phyloP scores from a whole-genome alignment of 1,140 invertebrate species.

The Oncopeltus fasciatus region DNA sequence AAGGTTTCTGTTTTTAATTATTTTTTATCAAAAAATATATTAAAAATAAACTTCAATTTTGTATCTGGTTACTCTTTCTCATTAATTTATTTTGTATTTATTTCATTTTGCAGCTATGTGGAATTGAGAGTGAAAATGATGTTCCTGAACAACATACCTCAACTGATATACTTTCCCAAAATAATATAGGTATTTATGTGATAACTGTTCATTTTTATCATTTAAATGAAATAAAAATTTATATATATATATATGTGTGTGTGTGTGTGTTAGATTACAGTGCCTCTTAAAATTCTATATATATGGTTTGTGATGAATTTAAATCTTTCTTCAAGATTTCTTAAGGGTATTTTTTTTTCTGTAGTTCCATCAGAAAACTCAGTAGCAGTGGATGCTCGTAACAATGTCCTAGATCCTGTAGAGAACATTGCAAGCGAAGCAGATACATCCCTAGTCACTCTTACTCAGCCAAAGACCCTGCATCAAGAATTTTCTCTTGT shows the following conservation, averaged over 20 bases:
- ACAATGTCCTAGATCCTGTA: slow-evolving; percentile 4
- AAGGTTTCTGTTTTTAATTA: too few species aligned
- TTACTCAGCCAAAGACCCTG: slow-evolving; percentile 40
- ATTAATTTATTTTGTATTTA: neutral
- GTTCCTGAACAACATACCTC: neutral
- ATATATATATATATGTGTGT: too few species aligned
- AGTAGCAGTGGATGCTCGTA: slow-evolving; percentile 1
- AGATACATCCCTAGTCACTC: neutral
- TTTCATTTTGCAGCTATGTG: slow-evolving; percentile 13
- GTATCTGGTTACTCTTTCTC: neutral
- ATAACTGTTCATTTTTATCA: too few species aligned
- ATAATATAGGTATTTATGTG: neutral
- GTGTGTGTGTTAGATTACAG: too few species aligned
- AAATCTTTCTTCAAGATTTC: too few species aligned
- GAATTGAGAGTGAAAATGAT: slow-evolving; percentile 11
- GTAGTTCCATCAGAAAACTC: too few species aligned
- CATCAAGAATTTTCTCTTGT: slow-evolving; percentile 78
- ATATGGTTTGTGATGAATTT: too few species aligned
- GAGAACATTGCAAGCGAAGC: slow-evolving; percentile 4
- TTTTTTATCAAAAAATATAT: too few species aligned
- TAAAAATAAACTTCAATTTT: too few species aligned
- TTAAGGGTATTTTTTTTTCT: too few species aligned
- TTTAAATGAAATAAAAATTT: too few species aligned
- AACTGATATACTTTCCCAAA: neutral
- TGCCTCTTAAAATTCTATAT: too few species aligned